Conservation (phyloP, 2,113 vertebrate species). For the Etheostoma cragini region DNA sequence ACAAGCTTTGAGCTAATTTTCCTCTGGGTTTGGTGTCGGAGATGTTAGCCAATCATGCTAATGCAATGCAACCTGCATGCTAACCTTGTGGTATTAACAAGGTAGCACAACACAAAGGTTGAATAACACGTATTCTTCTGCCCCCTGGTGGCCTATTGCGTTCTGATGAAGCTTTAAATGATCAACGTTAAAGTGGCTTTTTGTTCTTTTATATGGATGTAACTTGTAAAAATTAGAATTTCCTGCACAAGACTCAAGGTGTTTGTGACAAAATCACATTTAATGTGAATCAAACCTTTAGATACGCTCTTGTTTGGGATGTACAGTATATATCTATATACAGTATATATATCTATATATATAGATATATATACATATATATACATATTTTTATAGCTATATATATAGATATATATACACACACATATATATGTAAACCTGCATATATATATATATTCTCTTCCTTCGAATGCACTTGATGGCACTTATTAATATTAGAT, state of each 20-base stretch:
- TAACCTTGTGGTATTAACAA: no score
- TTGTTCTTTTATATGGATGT: not conserved
- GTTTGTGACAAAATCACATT: not conserved
- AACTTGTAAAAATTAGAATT: slow-evolving; percentile 8
- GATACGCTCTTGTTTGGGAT: slow-evolving; percentile 10
- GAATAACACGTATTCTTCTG: not conserved
- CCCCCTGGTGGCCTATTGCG: slow-evolving; percentile 28
- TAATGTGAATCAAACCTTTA: not conserved
- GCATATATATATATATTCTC: not conserved
- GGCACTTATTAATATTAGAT: no score
- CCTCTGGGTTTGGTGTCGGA: no score
- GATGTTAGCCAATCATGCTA: no score
- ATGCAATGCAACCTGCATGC: no score
- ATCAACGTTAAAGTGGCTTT: slow-evolving; percentile 2
- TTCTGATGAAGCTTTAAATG: slow-evolving; percentile 40
- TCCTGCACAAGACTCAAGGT: not conserved
- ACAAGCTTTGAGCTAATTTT: no score
- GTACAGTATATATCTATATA: not conserved
- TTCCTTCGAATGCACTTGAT: not conserved
- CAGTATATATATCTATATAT: not conserved
- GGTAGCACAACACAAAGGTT: no score
- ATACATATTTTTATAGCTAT: not conserved
- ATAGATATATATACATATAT: no score
- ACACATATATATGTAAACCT: not conserved
- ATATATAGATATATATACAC: not conserved